Conservation (phyloP, 2,797 vertebrate genomes). For the Chelidonichthys spinosus region DNA sequence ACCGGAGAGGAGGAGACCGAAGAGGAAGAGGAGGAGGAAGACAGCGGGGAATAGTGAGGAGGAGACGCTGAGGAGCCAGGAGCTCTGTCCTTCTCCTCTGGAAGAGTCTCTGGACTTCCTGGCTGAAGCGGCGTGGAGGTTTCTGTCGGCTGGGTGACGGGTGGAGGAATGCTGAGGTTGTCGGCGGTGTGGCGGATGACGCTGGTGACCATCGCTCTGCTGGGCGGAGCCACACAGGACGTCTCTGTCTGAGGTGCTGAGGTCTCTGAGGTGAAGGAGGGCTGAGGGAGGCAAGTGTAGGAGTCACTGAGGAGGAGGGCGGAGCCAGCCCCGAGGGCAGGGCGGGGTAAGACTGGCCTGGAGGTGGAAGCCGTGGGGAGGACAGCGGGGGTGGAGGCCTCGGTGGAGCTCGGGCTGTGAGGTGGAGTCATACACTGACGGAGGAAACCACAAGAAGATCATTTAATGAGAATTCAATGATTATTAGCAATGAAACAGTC, state of each 20-base stretch:
- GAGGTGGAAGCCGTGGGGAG: constrained; percentile 31
- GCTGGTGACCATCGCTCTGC: constrained; percentile 88
- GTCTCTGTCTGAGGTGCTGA: constrained; percentile 57
- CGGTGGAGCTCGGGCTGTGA: constrained; percentile 92
- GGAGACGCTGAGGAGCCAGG: constrained; percentile 15
- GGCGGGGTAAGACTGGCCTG: constrained; percentile 48
- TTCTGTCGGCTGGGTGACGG: constrained; percentile 53
- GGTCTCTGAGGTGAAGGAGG: constrained; percentile 43
- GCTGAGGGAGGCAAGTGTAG: not conserved
- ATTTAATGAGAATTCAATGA: too few species aligned
- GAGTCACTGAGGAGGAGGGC: constrained; percentile 35
- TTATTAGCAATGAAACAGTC: not conserved
- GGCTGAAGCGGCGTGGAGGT: not conserved
- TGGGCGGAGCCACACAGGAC: constrained; percentile 46
- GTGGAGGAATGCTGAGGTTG: constrained; percentile 57
- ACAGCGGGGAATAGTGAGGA: constrained; percentile 39
- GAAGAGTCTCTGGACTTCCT: not conserved
- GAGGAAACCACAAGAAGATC: not conserved
- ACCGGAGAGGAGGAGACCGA: constrained; percentile 82
- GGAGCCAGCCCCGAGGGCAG: constrained; percentile 36
- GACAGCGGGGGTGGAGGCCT: constrained; percentile 76
- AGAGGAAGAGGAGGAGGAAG: constrained; percentile 51
- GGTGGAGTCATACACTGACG: constrained; percentile 96
- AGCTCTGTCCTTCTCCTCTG: constrained; percentile 56
- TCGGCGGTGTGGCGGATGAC: constrained; percentile 92